Conservation (phyloP, 2,888 invertebrate species). For the Malthinus flaveolus region DNA sequence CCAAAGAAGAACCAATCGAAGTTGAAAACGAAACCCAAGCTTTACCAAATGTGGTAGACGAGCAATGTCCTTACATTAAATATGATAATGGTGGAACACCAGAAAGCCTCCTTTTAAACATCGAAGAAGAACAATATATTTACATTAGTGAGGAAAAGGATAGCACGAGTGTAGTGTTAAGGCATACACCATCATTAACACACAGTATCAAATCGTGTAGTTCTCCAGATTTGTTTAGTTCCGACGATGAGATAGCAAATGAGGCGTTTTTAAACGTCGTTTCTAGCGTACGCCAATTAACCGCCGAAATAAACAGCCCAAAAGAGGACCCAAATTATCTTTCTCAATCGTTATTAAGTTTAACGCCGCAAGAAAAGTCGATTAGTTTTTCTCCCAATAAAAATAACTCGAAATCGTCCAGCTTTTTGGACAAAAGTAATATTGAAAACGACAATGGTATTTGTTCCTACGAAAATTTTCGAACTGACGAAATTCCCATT, state of each 20-base stretch:
- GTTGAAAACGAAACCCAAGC: too few species aligned
- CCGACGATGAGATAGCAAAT: slow-evolving; percentile 34
- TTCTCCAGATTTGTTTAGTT: slow-evolving; percentile 49
- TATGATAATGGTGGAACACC: too few species aligned
- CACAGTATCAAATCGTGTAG: slow-evolving; percentile 11
- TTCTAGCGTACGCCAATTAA: background rate
- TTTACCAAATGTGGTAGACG: too few species aligned
- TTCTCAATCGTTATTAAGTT: slow-evolving; percentile 1
- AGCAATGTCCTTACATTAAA: too few species aligned
- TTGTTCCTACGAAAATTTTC: slow-evolving; percentile 41
- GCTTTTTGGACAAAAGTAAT: slow-evolving; percentile 7
- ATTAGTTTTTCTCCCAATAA: background rate
- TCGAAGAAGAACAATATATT: too few species aligned
- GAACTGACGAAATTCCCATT: slow-evolving; percentile 21
- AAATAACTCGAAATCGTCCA: background rate
- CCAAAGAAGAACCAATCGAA: too few species aligned
- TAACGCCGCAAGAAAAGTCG: slow-evolving; percentile 5
- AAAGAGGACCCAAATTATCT: background rate
- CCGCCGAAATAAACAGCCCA: background rate
- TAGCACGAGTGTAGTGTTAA: too few species aligned
- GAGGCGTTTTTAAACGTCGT: too few species aligned
- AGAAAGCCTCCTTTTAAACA: too few species aligned
- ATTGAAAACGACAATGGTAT: slow-evolving; percentile 36
- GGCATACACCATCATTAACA: background rate
- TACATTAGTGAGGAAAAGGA: background rate